phyloP scores from a whole-genome alignment of 2,797 vertebrate genomes.

The Peromyscus eremicus region DNA sequence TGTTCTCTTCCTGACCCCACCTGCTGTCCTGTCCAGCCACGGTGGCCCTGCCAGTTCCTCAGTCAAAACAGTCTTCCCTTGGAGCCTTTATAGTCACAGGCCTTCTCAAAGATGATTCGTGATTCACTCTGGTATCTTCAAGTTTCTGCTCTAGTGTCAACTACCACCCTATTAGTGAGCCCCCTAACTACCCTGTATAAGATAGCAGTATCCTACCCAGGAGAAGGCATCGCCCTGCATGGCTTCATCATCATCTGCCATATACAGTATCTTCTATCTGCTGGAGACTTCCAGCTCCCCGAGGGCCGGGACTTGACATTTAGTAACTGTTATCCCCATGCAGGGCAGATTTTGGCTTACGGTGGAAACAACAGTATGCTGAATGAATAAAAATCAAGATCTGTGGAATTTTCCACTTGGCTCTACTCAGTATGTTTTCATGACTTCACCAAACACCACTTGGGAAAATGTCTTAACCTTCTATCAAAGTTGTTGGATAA shows the following conservation, averaged over 20 bases:
- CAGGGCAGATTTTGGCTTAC: not conserved
- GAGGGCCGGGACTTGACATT: not conserved
- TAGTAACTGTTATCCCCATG: not conserved
- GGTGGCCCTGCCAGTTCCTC: not conserved
- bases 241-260: not conserved
- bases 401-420: slow-evolving; percentile 46
- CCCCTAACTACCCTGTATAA: not conserved
- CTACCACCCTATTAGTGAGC: not conserved
- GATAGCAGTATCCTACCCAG: not conserved
- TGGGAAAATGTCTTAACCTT: slow-evolving; percentile 4
- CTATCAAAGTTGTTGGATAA: slow-evolving; percentile 49
- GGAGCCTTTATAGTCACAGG: not conserved
- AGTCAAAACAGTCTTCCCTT: not conserved
- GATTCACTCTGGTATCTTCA: not conserved
- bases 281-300: not conserved
- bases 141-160: not conserved
- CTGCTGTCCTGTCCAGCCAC: not conserved
- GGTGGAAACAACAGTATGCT: not conserved
- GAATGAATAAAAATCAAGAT: slow-evolving; percentile 34
- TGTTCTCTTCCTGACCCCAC: not conserved
- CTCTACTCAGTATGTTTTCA: slow-evolving; percentile 29
- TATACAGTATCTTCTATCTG: not conserved
- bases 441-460: slow-evolving; percentile 38
- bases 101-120: not conserved
- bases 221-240: not conserved